Conservation (phyloP, 2,888 invertebrate species). For the Oxyscelio sp. region DNA sequence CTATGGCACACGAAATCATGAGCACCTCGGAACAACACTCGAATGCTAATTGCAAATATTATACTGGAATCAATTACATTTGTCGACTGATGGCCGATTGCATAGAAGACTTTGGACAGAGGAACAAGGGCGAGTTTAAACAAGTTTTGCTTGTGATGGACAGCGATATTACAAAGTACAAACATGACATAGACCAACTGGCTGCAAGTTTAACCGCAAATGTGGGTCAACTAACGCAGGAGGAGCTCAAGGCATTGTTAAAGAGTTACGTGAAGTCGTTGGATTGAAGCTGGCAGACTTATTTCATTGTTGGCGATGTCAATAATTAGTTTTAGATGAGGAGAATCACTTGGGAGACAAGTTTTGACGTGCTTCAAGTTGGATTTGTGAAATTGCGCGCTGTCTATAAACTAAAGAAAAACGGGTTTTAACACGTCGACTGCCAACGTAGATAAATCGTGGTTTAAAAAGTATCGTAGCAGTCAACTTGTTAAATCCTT, state of each 20-base stretch:
- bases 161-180: constrained; percentile 69
- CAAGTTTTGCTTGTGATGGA: constrained; percentile 68
- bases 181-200: constrained; percentile 63
- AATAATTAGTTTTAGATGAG: no score
- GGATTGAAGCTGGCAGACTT: no score
- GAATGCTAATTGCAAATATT: constrained; percentile 20
- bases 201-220: constrained; percentile 23
- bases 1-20: constrained; percentile 1
- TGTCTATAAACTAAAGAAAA: no score
- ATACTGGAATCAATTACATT: background rate
- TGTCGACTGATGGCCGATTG: constrained; percentile 33
- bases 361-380: no score
- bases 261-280: constrained; percentile 34
- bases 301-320: no score
- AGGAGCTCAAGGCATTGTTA: constrained; percentile 29
- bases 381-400: no score
- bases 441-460: no score
- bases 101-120: constrained; percentile 50
- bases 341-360: no score
- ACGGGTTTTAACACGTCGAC: no score
- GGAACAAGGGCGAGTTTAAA: constrained; percentile 49
- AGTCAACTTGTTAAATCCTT: no score
- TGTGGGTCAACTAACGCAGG: background rate
- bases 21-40: background rate
- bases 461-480: no score